Evolutionary conservation across 2,797 vertebrate species (phyloP).

Genomic region (Bufotes viridis): DNA sequence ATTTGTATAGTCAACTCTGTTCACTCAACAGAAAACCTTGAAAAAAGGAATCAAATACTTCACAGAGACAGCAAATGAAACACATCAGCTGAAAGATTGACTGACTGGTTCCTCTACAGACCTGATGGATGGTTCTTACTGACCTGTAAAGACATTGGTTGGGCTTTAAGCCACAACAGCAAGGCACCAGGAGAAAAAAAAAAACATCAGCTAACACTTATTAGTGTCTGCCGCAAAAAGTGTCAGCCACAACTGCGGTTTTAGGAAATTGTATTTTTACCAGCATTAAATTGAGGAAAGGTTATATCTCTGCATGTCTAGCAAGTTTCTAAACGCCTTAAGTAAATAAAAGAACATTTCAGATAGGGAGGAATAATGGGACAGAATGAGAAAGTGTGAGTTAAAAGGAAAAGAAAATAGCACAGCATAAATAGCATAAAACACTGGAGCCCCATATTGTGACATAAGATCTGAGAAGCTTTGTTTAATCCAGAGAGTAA

Average conservation of each 20-base stretch:
- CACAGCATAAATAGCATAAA: slow-evolving; percentile 7
- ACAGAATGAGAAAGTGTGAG: slow-evolving; percentile 59
- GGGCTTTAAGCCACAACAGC: slow-evolving; percentile 72
- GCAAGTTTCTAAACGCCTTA: slow-evolving; percentile 71
- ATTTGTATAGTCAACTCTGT: slow-evolving; percentile 51
- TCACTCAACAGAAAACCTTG: slow-evolving; percentile 40
- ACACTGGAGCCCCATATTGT: slow-evolving; percentile 14
- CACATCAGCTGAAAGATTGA: slow-evolving; percentile 69
- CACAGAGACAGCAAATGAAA: slow-evolving; percentile 47
- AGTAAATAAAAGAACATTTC: slow-evolving; percentile 76
- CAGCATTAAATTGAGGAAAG: slow-evolving; percentile 72
- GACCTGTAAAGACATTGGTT: slow-evolving; percentile 75
- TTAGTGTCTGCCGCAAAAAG: slow-evolving; percentile 74
- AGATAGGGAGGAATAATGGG: slow-evolving; percentile 64
- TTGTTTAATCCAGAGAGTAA: slow-evolving; percentile 20
- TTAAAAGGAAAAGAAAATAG: slow-evolving; percentile 38
- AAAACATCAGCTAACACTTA: slow-evolving; percentile 68
- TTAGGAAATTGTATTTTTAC: slow-evolving; percentile 74
- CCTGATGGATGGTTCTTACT: slow-evolving; percentile 77
- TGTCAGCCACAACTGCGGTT: slow-evolving; percentile 75
- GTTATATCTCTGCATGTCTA: slow-evolving; percentile 70
- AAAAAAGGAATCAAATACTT: slow-evolving; percentile 62
- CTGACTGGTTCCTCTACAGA: slow-evolving; percentile 73
- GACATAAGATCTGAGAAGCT: slow-evolving; percentile 59
- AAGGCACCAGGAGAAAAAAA: slow-evolving; percentile 66